Evolutionary conservation across 2,797 vertebrate genomes (phyloP), one percentile per base, ranked within the genome.

Genomic region (Helarctos malayanus): DNA sequence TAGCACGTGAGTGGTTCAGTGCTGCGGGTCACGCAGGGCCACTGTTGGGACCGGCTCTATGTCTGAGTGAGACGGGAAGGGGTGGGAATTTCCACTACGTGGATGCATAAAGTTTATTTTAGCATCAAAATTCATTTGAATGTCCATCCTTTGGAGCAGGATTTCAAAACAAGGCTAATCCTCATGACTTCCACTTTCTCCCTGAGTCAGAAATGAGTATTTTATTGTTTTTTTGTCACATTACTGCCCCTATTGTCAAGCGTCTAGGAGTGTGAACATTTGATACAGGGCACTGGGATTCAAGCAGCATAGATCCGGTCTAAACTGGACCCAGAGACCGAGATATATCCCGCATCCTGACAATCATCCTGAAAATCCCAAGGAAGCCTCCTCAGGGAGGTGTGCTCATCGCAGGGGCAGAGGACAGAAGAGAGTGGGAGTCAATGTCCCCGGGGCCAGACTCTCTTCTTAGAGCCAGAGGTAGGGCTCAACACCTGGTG

Each of bases 181-280:
- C 14, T 32, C 13, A 9, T 21, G 27, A 54, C 47, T 65, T 84
- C 29, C n/a, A 15, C 47, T 91, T 89, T 18, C 15, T 29, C 69
- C 9, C 73, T 59, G 12, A 94, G 1, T 35, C 27, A 57, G 73
- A 18, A 90, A 90, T 19, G 73, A 35, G 16, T 0, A 3, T 69
- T 80, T 83, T 83, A 45, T 57, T 63, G 5, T 13, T 84, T 83
- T 83, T 92, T 90, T 95, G 29, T 88, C n/a, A 89, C 15, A 7
- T 59, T 57, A 29, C 29, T 73, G 18, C 68, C 10, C 14, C 56
- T 79, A 59, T 35, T 89, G 41, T 49, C 68, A 92, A 52, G 38
- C 11, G 11, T 45, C 27, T 23, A 35, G 2, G 2, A 49, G 10
- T 29, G 56, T 79, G 38, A 76, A 52, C 4, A 41, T 65, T 63